Conservation (phyloP, 2,797 vertebrate genomes). For the Anomalospiza imberbis region DNA sequence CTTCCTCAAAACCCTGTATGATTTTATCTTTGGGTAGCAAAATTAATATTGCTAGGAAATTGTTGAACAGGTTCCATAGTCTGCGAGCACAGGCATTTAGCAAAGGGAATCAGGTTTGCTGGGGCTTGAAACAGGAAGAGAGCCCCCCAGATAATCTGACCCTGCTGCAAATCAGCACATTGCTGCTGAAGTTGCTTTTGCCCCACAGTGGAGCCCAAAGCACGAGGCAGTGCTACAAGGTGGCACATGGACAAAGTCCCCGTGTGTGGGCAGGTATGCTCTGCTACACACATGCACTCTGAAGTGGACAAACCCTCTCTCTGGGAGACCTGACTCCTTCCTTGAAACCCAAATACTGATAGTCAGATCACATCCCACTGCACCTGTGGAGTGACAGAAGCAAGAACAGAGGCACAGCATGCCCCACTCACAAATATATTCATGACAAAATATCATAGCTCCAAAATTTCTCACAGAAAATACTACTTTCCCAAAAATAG, state of each 20-base stretch:
- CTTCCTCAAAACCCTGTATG: background rate
- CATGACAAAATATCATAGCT: background rate
- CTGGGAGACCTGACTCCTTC: background rate
- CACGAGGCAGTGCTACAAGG: accelerated
- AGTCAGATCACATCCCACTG: background rate
- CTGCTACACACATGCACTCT: no score
- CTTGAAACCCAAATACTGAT: background rate
- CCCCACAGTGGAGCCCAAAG: background rate
- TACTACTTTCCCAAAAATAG: background rate
- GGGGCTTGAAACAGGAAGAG: background rate
- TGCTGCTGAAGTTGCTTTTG: background rate
- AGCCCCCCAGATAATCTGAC: background rate
- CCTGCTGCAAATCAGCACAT: background rate
- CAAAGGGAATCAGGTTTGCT: background rate
- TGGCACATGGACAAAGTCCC: background rate
- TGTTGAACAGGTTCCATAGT: background rate
- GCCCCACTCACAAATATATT: background rate
- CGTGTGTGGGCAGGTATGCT: accelerated
- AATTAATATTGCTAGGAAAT: background rate
- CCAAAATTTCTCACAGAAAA: background rate
- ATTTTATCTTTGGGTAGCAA: background rate
- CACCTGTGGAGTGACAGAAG: background rate
- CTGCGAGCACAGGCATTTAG: accelerated
- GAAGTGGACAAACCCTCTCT: background rate
- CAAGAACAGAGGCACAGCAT: accelerated